Evolutionary conservation across 2,888 invertebrate genomes (phyloP).

Genomic region (Metellina segmentata): DNA sequence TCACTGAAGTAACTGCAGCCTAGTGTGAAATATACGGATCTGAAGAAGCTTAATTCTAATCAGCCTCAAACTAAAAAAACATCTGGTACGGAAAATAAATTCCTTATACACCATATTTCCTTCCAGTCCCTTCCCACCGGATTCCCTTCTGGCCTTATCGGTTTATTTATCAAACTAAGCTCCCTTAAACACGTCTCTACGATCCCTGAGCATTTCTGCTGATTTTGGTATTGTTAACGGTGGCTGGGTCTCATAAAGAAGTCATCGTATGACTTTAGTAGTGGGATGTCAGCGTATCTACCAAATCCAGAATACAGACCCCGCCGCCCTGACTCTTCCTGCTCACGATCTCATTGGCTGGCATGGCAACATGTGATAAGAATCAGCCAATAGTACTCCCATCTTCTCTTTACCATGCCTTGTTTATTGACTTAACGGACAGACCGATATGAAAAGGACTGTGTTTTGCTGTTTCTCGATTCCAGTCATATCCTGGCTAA

Average conservation of each 20-base stretch:
- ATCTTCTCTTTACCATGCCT: background rate
- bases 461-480: slow-evolving; percentile 5
- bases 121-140: slow-evolving; percentile 9
- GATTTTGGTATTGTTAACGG: slow-evolving; percentile 49
- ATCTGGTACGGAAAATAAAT: slow-evolving; percentile 7
- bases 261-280: slow-evolving; percentile 48
- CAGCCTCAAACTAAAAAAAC: slow-evolving; percentile 21
- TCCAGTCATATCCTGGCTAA: background rate
- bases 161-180: slow-evolving; percentile 45
- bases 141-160: slow-evolving; percentile 30
- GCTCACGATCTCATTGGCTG: slow-evolving; percentile 19
- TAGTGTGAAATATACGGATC: too few relatives aligned
- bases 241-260: slow-evolving; percentile 44
- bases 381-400: slow-evolving; percentile 8
- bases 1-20: too few relatives aligned
- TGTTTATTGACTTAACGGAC: slow-evolving; percentile 32
- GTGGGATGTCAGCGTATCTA: slow-evolving; percentile 2
- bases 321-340: slow-evolving; percentile 16
- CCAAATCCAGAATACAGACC: background rate
- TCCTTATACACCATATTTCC: slow-evolving; percentile 27
- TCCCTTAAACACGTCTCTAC: slow-evolving; percentile 19
- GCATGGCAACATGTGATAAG: slow-evolving; percentile 37
- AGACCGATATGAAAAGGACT: background rate
- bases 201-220: slow-evolving; percentile 23
- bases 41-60: too few relatives aligned